Conservation (phyloP, 2,888 invertebrate genomes). For the Iphiclides podalirius region DNA sequence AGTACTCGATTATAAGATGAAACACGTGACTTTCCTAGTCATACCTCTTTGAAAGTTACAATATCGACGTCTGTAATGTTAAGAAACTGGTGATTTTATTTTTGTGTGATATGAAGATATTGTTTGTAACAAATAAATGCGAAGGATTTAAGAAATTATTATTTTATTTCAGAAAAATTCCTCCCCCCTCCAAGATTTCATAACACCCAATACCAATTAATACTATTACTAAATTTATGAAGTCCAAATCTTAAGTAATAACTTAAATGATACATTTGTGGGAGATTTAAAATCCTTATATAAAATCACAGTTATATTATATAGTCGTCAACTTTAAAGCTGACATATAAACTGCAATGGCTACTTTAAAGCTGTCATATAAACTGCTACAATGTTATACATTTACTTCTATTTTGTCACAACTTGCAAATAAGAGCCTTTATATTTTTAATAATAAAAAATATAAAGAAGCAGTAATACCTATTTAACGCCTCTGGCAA, state of each 20-base stretch:
- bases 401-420: no score
- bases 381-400: no score
- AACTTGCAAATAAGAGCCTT: no score
- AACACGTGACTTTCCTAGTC: conserved; percentile 57
- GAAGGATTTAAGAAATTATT: conserved; percentile 34
- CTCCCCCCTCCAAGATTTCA: background rate
- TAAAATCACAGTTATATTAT: no score
- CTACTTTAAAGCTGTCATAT: no score
- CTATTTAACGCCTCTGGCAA: no score
- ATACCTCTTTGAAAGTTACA: conserved; percentile 44
- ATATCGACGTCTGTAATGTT: conserved; percentile 36
- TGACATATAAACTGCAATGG: no score
- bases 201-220: background rate
- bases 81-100: conserved; percentile 64
- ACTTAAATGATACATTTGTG: no score
- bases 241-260: background rate
- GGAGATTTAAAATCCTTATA: no score
- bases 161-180: conserved; percentile 25
- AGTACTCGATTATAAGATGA: background rate
- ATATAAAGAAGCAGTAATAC: no score
- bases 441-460: no score
- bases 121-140: conserved; percentile 60
- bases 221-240: background rate
- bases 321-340: no score
- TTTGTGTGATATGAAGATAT: conserved; percentile 59